Evolutionary conservation across 2,113 vertebrate genomes (phyloP).

Genomic region (Mola mola): DNA sequence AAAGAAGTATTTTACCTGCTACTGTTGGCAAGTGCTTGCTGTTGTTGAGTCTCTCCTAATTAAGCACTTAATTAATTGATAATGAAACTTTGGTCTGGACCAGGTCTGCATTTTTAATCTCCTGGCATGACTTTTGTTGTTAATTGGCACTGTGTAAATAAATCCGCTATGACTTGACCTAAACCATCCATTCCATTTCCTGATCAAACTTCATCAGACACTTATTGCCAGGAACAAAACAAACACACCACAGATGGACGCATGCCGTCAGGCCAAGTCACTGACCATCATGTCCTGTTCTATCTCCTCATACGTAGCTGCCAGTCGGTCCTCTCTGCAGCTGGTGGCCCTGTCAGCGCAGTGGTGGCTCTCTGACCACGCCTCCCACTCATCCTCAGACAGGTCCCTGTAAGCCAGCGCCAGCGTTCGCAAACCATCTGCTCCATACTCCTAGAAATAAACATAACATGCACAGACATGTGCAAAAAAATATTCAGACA

Average conservation of each 20-base stretch:
- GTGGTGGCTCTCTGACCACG: constrained; percentile 84
- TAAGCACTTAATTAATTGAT: no score
- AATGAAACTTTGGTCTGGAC: no score
- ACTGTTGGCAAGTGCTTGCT: no score
- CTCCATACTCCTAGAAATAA: constrained; percentile 60
- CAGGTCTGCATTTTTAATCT: no score
- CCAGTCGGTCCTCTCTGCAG: constrained; percentile 87
- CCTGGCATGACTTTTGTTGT: no score
- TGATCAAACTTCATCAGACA: no score
- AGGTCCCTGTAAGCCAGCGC: constrained; percentile 92
- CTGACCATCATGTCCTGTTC: constrained; percentile 92
- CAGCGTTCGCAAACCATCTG: constrained; percentile 83
- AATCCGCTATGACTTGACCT: no score
- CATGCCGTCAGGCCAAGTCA: not conserved
- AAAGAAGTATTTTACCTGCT: no score
- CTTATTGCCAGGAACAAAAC: no score
- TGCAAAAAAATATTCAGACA: not conserved
- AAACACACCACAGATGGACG: not conserved
- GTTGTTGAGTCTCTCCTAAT: no score
- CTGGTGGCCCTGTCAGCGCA: constrained; percentile 80
- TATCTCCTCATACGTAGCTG: constrained; percentile 89
- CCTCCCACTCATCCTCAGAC: constrained; percentile 87
- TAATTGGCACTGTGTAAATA: no score
- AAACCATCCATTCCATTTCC: no score
- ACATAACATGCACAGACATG: not conserved